A percentile compares a stretch with the other conserved stretches of the same genome.
These are phyloP conservation scores for Eulemur mongoz DNA, from an alignment of 2,797 vertebrate species.

Conservation along the genomic window DNA sequence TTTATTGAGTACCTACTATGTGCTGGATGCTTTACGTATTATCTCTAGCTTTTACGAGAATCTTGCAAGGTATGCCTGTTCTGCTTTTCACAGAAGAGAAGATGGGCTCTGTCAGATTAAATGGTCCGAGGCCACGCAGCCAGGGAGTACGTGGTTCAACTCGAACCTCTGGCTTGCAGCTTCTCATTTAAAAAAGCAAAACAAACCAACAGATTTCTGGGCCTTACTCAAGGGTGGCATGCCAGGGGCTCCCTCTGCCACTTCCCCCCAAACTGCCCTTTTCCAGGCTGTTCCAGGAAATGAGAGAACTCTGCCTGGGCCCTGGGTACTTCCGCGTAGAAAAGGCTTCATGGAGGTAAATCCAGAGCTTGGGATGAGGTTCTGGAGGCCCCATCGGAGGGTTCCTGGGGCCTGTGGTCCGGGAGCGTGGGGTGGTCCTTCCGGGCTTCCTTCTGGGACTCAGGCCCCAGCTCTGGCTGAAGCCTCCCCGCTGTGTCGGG, in stretches of 20 bases:
- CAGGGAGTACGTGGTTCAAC: background rate
- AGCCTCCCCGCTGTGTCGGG: background rate
- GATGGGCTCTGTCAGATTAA: background rate
- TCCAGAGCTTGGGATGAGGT: background rate
- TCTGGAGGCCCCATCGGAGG: background rate
- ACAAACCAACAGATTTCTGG: background rate
- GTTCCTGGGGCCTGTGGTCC: background rate
- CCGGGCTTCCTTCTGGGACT: background rate
- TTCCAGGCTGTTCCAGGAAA: background rate
- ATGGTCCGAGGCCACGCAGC: background rate
- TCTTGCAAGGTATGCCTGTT: background rate
- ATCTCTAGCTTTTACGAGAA: background rate
- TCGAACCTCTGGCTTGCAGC: background rate
- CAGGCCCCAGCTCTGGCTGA: background rate
- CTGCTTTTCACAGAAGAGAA: background rate
- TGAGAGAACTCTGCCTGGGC: background rate
- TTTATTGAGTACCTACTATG: background rate
- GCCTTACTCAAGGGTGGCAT: background rate
- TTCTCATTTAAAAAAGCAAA: background rate
- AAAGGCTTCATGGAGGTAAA: background rate
- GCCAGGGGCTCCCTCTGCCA: background rate
- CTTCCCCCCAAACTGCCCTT: background rate
- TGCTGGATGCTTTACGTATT: accelerated
- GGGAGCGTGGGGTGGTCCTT: background rate
- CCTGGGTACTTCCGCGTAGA: background rate